Evolutionary conservation across 2,797 vertebrate species (phyloP).

Genomic region (Artibeus jamaicensis): DNA sequence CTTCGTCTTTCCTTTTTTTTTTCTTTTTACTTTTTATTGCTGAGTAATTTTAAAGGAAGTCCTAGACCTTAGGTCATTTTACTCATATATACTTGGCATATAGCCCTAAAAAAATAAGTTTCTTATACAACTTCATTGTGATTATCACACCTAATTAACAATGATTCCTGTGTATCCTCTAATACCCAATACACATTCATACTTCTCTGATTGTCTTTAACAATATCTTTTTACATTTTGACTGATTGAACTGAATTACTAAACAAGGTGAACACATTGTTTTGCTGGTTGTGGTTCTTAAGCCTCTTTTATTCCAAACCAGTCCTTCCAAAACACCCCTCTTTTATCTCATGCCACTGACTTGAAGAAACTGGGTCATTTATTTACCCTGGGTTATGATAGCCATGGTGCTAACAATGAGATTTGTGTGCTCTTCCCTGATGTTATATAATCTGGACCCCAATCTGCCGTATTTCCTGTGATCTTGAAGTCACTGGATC

Average conservation of each 20-base stretch:
- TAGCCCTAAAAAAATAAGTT: neutral
- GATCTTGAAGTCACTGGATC: neutral
- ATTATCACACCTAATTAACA: neutral
- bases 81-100: neutral
- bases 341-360: neutral
- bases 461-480: neutral
- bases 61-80: neutral
- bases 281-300: neutral
- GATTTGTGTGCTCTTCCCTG: neutral
- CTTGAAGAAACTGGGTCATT: neutral
- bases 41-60: constrained; percentile 25
- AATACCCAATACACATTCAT: neutral
- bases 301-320: neutral
- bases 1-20: neutral
- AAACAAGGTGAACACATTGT: neutral
- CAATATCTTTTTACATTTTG: neutral
- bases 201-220: neutral
- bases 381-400: neutral
- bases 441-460: neutral
- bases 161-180: neutral
- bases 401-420: neutral
- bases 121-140: neutral
- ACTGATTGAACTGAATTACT: neutral
- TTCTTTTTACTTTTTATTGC: neutral
- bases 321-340: neutral